Evolutionary conservation across 2,888 invertebrate genomes (phyloP).

Genomic region (Drosophila leonis): DNA sequence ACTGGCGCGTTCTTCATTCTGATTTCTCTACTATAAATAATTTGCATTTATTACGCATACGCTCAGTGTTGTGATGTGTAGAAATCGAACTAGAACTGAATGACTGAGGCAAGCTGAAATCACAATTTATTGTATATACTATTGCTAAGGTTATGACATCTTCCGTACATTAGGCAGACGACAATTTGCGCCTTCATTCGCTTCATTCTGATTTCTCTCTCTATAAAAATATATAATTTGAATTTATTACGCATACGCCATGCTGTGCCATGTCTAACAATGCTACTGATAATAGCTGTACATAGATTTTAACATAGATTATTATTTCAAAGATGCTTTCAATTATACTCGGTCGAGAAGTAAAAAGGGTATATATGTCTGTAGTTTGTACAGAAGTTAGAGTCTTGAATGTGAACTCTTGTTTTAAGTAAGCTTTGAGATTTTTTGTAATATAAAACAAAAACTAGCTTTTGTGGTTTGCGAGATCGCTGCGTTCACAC

Average conservation of each 20-base stretch:
- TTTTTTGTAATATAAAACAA: too few relatives aligned
- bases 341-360: neutral
- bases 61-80: neutral
- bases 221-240: slow-evolving; percentile 4
- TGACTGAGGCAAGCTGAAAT: slow-evolving; percentile 1
- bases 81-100: slow-evolving; percentile 1
- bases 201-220: slow-evolving; percentile 6
- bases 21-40: neutral
- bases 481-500: too few relatives aligned
- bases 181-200: neutral
- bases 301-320: slow-evolving; percentile 16
- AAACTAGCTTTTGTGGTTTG: too few relatives aligned
- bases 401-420: neutral
- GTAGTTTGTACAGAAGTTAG: neutral
- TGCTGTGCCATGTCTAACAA: neutral
- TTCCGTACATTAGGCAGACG: neutral
- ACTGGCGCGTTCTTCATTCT: neutral
- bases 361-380: neutral
- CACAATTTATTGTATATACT: neutral
- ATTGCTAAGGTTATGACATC: slow-evolving; percentile 2
- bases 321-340: slow-evolving; percentile 13
- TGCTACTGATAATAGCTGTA: slow-evolving; percentile 8
- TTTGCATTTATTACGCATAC: slow-evolving; percentile 4
- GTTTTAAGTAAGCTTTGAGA: too few relatives aligned
- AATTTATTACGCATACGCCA: slow-evolving; percentile 10